Conservation (phyloP, 1,140 invertebrate genomes). For the Trachymyrmex cornetzi region DNA sequence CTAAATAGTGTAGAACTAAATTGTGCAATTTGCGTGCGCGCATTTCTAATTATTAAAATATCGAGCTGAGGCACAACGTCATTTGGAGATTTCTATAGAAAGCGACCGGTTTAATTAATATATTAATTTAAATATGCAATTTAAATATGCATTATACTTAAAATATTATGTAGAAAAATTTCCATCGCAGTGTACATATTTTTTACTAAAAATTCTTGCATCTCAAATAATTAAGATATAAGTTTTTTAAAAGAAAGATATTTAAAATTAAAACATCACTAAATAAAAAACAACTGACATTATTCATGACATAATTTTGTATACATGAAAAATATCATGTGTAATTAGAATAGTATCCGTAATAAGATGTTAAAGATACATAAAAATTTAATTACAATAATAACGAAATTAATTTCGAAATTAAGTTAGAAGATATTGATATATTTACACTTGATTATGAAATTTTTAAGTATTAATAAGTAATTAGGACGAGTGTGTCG, state of each 20-base stretch:
- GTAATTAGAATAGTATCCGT: neutral
- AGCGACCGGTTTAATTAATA: conserved; percentile 59
- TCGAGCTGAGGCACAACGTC: conserved; percentile 38
- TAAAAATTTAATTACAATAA: neutral
- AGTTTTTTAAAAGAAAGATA: conserved; percentile 6
- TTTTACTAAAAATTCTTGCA: neutral
- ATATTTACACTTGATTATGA: neutral
- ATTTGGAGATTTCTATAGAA: conserved; percentile 45
- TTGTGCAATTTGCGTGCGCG: neutral
- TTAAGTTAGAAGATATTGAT: conserved; percentile 1
- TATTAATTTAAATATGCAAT: conserved; percentile 71
- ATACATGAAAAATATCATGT: neutral
- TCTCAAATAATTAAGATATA: conserved; percentile 22
- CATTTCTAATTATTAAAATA: conserved; percentile 43
- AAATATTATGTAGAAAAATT: conserved; percentile 10
- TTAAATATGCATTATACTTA: conserved; percentile 48
- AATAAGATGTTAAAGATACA: neutral
- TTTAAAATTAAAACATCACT: neutral
- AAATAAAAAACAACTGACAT: neutral
- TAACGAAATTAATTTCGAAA: neutral
- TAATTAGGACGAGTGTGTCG: neutral
- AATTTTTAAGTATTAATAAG: neutral
- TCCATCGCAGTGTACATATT: neutral
- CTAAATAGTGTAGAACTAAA: conserved; percentile 25
- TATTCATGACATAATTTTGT: neutral